phyloP scores from a whole-genome alignment of 2,888 invertebrate genomes.

The Hypolimnas misippus region DNA sequence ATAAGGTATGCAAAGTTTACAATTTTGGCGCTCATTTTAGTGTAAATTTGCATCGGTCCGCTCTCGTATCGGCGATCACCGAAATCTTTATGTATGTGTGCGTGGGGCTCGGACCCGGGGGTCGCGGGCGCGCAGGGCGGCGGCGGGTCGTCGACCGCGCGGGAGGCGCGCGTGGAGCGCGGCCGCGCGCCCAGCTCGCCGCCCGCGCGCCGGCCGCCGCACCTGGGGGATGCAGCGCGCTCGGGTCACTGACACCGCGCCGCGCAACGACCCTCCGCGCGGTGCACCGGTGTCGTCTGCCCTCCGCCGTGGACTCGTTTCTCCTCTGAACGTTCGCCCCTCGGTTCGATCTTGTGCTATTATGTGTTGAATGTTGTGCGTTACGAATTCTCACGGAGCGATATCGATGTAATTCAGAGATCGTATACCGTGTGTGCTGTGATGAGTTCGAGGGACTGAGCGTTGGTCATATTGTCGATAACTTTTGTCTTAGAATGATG shows the following conservation, averaged over 20 bases:
- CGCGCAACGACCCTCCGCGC: constrained; percentile 24
- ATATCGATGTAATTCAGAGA: background rate
- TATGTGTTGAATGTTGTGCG: background rate
- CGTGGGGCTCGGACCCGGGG: constrained; percentile 7
- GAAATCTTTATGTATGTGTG: constrained; percentile 21
- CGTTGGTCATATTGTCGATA: background rate
- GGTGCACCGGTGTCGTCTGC: constrained; percentile 7
- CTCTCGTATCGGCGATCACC: constrained; percentile 7
- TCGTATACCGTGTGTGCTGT: background rate
- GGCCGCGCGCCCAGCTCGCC: constrained; percentile 15
- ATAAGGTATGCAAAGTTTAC: constrained; percentile 3
- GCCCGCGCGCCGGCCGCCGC: constrained; percentile 40
- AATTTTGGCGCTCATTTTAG: background rate
- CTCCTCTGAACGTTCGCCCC: background rate
- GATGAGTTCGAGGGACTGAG: background rate
- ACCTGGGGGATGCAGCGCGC: constrained; percentile 44
- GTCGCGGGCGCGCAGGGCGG: constrained; percentile 43
- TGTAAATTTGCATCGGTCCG: constrained; percentile 14
- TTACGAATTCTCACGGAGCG: background rate
- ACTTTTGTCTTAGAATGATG: too few relatives aligned
- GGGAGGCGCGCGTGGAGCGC: constrained; percentile 39
- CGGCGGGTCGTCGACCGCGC: constrained; percentile 49
- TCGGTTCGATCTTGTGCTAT: background rate
- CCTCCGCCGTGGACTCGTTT: background rate
- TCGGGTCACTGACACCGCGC: constrained; percentile 40